phyloP scores from a whole-genome alignment of 2,113 vertebrate genomes.

The Hypocryptadius cinnamomeus region DNA sequence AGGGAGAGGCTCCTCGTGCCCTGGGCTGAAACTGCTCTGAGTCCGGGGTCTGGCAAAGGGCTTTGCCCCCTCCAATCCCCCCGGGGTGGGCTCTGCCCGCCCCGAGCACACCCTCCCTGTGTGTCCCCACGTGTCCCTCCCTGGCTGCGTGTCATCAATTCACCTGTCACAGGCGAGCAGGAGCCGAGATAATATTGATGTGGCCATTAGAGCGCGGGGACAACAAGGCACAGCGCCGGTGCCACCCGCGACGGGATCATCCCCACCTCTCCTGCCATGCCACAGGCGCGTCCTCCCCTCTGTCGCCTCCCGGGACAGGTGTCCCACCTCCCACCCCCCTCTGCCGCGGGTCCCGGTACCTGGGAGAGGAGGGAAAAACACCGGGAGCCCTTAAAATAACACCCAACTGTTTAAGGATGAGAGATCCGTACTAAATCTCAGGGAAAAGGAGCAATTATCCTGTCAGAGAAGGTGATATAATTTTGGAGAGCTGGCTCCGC shows the following conservation, averaged over 20 bases:
- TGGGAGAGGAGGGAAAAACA: neutral
- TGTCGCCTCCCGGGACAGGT: rapidly evolving
- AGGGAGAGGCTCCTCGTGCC: neutral
- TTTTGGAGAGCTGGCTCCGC: conserved; percentile 69
- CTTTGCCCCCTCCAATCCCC: neutral
- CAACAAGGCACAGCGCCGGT: neutral
- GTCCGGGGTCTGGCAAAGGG: neutral
- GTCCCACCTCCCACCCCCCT: neutral
- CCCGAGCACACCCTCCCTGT: neutral
- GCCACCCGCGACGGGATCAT: neutral
- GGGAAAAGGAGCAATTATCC: conserved; percentile 76
- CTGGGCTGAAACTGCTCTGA: neutral
- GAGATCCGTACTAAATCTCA: conserved; percentile 63
- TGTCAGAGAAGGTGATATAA: conserved; percentile 71
- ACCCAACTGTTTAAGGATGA: conserved; percentile 52
- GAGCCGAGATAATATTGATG: neutral
- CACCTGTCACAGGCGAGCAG: conserved; percentile 12
- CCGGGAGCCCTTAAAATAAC: conserved; percentile 60
- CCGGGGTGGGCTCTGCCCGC: rapidly evolving
- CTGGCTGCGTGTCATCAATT: neutral
- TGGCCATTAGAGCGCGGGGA: neutral
- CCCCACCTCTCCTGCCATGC: neutral
- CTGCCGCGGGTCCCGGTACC: neutral
- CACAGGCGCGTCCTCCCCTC: neutral
- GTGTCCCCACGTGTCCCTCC: neutral